Percentiles rank a stretch among this genome's conserved stretches.
Conservation (phyloP, 2,113 vertebrate genomes). For the Rhodinocichla rosea region DNA sequence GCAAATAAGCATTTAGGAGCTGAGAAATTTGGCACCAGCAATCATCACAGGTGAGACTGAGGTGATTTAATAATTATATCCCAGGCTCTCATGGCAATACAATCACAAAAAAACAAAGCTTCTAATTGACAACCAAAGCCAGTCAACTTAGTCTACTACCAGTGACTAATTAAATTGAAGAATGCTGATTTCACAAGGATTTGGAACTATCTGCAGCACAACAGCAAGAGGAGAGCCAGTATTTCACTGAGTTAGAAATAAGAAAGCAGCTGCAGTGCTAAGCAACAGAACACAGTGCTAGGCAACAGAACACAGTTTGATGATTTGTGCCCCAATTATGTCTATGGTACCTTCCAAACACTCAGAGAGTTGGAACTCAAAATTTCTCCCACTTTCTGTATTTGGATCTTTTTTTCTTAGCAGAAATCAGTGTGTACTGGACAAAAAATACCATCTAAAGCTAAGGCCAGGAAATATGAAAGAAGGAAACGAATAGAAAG, state of each 20-base stretch:
- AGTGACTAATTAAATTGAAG: neutral
- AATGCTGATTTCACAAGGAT: neutral
- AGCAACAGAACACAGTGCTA: neutral
- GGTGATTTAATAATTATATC: neutral
- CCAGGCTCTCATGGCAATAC: neutral
- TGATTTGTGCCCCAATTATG: neutral
- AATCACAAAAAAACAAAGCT: neutral
- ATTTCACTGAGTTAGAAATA: neutral
- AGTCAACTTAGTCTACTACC: neutral
- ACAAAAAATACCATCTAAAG: neutral
- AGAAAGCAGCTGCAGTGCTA: neutral
- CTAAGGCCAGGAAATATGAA: neutral
- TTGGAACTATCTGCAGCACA: neutral
- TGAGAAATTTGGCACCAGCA: neutral
- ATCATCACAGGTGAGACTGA: neutral
- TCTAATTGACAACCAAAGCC: neutral
- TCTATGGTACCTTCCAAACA: neutral
- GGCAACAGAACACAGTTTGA: neutral
- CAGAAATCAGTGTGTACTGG: neutral
- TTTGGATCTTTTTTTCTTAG: neutral
- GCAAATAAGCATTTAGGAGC: neutral
- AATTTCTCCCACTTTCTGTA: neutral
- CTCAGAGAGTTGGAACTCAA: neutral
- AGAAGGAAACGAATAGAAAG: neutral
- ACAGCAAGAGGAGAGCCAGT: neutral